phyloP scores from a whole-genome alignment of 2,113 vertebrate genomes.

The Clarias gariepinus region DNA sequence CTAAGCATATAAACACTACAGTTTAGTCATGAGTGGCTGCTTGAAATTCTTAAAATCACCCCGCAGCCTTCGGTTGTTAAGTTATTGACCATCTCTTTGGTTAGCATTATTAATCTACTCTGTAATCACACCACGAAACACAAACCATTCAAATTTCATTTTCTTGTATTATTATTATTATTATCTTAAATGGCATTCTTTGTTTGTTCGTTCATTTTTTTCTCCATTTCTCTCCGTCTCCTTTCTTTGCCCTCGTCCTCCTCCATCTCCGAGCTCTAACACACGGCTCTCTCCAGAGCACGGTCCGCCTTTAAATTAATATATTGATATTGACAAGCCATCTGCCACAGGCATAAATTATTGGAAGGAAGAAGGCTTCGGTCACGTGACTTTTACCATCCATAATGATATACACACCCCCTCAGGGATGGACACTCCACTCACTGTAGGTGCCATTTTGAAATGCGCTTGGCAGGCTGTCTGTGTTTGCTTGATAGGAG shows the following conservation, averaged over 20 bases:
- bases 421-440: constrained; percentile 37
- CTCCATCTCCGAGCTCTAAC: constrained; percentile 51
- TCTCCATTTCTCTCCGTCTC: constrained; percentile 49
- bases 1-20: constrained; percentile 22
- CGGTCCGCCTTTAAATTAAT: constrained; percentile 70
- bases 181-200: not conserved
- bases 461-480: constrained; percentile 25
- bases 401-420: constrained; percentile 47
- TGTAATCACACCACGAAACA: constrained; percentile 13
- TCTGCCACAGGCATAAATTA: constrained; percentile 70
- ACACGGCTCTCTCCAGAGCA: constrained; percentile 42
- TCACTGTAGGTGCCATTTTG: constrained; percentile 47
- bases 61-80: not conserved
- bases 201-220: not conserved
- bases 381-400: constrained; percentile 54
- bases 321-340: constrained; percentile 79
- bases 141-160: constrained; percentile 49
- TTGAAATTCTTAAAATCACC: not conserved
- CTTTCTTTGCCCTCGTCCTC: constrained; percentile 66
- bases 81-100: not conserved
- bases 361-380: constrained; percentile 53
- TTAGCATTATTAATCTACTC: constrained; percentile 8
- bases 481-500: constrained; percentile 12
- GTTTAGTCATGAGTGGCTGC: constrained; percentile 25
- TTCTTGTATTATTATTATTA: constrained; percentile 12